Evolutionary conservation across 2,888 invertebrate species (phyloP).

Genomic region (Campaea margaritaria): DNA sequence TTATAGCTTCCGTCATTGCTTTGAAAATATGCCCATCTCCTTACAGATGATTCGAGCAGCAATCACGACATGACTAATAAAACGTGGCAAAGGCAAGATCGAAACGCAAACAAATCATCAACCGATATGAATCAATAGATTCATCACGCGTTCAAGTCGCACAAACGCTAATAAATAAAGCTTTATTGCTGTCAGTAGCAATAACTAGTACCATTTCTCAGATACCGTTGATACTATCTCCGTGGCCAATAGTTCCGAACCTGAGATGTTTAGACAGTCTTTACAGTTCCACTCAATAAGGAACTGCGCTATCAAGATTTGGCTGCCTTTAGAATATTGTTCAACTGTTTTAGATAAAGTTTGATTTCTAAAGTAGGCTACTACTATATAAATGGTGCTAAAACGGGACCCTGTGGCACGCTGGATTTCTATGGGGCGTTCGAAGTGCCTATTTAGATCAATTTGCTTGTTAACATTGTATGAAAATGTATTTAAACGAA

Average conservation of each 20-base stretch:
- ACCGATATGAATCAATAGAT: slow-evolving; percentile 54
- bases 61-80: slow-evolving; percentile 15
- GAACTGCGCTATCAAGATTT: slow-evolving; percentile 48
- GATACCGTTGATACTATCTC: slow-evolving; percentile 40
- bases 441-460: slow-evolving; percentile 15
- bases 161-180: slow-evolving; percentile 57
- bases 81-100: slow-evolving; percentile 28
- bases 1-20: no score
- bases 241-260: slow-evolving; percentile 32
- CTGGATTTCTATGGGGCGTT: slow-evolving; percentile 4
- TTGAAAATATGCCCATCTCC: no score
- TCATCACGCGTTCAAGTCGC: slow-evolving; percentile 52
- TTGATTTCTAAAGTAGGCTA: slow-evolving; percentile 29
- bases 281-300: slow-evolving; percentile 49
- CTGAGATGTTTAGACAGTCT: slow-evolving; percentile 28
- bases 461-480: slow-evolving; percentile 11
- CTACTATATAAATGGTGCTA: slow-evolving; percentile 18
- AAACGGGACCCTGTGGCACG: slow-evolving; percentile 23
- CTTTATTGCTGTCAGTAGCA: slow-evolving; percentile 64
- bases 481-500: slow-evolving; percentile 2
- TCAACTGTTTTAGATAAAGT: slow-evolving; percentile 32
- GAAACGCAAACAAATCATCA: slow-evolving; percentile 43
- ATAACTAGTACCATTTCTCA: slow-evolving; percentile 63
- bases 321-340: slow-evolving; percentile 40
- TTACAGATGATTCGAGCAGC: no score